Evolutionary conservation across 2,888 invertebrate genomes (phyloP).

Genomic region (Hanleya hanleyi): DNA sequence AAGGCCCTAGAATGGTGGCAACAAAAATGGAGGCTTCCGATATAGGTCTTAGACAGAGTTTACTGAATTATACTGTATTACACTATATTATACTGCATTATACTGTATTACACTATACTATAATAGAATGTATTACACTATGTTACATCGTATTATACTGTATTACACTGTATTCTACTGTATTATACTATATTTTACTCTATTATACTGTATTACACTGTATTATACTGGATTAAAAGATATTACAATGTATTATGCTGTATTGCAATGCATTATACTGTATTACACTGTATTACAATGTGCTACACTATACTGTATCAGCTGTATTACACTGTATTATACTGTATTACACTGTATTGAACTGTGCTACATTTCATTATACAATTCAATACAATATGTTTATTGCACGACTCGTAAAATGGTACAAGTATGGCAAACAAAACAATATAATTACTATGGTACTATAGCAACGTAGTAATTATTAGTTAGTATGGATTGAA

Average conservation of each 20-base stretch:
- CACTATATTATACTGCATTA: slow-evolving; percentile 31
- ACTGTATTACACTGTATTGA: slow-evolving; percentile 29
- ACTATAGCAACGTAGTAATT: too few relatives aligned
- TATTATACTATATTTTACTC: slow-evolving; percentile 33
- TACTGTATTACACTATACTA: slow-evolving; percentile 28
- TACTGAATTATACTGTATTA: slow-evolving; percentile 26
- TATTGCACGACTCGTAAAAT: too few relatives aligned
- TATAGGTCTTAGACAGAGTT: slow-evolving; percentile 13
- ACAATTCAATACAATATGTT: too few relatives aligned
- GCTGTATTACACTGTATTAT: slow-evolving; percentile 25
- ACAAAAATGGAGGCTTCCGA: too few relatives aligned
- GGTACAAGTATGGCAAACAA: too few relatives aligned
- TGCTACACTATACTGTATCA: too few relatives aligned
- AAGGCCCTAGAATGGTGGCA: too few relatives aligned
- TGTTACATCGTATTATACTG: slow-evolving; percentile 30
- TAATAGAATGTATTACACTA: slow-evolving; percentile 30
- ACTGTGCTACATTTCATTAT: slow-evolving; percentile 19
- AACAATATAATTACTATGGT: too few relatives aligned
- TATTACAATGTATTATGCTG: too few relatives aligned
- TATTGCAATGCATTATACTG: slow-evolving; percentile 27
- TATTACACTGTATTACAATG: slow-evolving; percentile 25
- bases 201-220: slow-evolving; percentile 31
- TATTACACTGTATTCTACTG: slow-evolving; percentile 34
- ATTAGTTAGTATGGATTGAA: too few relatives aligned
- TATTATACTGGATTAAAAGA: slow-evolving; percentile 23